Conservation (phyloP, 2,797 vertebrate genomes). For the Bovichtus variegatus region DNA sequence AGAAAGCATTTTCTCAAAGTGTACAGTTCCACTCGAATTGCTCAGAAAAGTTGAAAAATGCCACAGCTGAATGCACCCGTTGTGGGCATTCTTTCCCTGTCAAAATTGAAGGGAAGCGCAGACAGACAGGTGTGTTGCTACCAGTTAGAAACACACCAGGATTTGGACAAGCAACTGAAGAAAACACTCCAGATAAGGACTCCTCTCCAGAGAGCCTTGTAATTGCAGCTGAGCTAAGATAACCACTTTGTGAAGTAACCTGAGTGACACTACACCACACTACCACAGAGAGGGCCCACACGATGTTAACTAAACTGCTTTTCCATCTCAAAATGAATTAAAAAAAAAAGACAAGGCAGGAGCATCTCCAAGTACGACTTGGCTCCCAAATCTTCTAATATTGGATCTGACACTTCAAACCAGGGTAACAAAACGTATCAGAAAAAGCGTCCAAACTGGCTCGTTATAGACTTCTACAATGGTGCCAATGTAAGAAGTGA, state of each 20-base stretch:
- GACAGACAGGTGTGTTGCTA: slow-evolving; percentile 14
- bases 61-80: slow-evolving; percentile 33
- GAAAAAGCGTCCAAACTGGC: background rate
- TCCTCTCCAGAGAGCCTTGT: slow-evolving; percentile 13
- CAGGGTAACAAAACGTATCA: background rate
- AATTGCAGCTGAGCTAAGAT: slow-evolving; percentile 27
- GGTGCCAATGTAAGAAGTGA: background rate
- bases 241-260: slow-evolving; percentile 15
- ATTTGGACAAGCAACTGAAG: slow-evolving; percentile 21
- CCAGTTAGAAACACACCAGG: slow-evolving; percentile 13
- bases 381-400: background rate
- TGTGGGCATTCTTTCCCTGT: slow-evolving; percentile 33
- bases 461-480: background rate
- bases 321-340: background rate
- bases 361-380: background rate
- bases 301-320: slow-evolving; percentile 9
- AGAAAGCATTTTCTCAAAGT: slow-evolving; percentile 8
- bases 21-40: slow-evolving; percentile 8
- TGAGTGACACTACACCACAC: slow-evolving; percentile 6
- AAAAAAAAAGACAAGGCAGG: background rate
- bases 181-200: slow-evolving; percentile 28
- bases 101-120: slow-evolving; percentile 21
- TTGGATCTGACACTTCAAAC: background rate
- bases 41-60: slow-evolving; percentile 17
- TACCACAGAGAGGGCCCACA: slow-evolving; percentile 4